Conservation (phyloP, 2,888 invertebrate species). For the Netelia inedita region DNA sequence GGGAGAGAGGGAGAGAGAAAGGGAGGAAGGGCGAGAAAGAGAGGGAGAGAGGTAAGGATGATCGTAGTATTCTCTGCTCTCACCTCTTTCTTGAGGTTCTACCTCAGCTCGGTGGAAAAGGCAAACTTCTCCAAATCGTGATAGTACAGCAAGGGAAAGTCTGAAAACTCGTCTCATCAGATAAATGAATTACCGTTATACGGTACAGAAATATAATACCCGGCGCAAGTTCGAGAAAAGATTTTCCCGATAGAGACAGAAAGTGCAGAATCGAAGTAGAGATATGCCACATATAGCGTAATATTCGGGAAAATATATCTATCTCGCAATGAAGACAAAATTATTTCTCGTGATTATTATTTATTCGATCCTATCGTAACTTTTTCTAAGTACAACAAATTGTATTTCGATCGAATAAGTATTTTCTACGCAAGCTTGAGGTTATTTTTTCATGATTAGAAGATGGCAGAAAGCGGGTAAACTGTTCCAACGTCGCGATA, state of each 20-base stretch:
- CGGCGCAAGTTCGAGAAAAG: background rate
- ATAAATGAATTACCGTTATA: slow-evolving; percentile 28
- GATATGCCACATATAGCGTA: background rate
- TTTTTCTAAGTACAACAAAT: too few relatives aligned
- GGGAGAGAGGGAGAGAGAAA: background rate
- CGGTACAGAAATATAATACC: background rate
- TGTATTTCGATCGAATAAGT: background rate
- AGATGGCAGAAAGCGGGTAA: background rate
- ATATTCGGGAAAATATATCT: background rate
- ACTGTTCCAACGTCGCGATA: slow-evolving; percentile 3
- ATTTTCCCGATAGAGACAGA: background rate
- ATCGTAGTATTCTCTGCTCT: slow-evolving; percentile 10
- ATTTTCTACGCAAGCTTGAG: background rate
- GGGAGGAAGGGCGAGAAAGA: slow-evolving; percentile 18
- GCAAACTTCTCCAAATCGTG: slow-evolving; percentile 24
- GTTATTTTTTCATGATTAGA: too few relatives aligned
- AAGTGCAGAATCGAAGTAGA: background rate
- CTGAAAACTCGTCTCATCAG: slow-evolving; percentile 11
- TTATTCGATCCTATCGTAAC: too few relatives aligned
- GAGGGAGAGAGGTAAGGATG: slow-evolving; percentile 2
- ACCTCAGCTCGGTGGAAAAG: slow-evolving; percentile 16
- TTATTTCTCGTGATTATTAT: too few relatives aligned
- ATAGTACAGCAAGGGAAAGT: background rate
- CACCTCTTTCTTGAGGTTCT: slow-evolving; percentile 14
- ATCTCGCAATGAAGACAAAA: too few relatives aligned